These are phyloP conservation scores for Hydrotaea diabolus DNA, from an alignment of 2,888 invertebrate genomes.

Conservation along the genomic window DNA sequence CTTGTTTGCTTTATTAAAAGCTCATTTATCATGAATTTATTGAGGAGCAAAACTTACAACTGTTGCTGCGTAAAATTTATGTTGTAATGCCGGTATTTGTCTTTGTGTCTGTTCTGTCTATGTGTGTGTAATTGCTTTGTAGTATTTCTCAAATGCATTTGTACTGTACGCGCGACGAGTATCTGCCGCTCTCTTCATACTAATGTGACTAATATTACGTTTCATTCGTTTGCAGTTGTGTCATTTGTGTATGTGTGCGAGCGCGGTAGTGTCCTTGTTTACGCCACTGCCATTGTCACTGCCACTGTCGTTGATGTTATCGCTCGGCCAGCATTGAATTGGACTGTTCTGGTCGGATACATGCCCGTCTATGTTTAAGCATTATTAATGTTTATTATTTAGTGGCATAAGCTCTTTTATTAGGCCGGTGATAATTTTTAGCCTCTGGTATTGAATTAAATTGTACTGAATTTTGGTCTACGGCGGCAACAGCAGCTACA, in stretches of 20 bases:
- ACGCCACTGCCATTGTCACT: background rate
- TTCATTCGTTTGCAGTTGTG: background rate
- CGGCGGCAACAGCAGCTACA: background rate
- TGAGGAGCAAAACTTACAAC: constrained; percentile 29
- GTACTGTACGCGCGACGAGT: background rate
- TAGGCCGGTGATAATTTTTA: constrained; percentile 51
- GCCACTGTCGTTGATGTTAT: background rate
- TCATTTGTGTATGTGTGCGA: background rate
- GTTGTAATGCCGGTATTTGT: background rate
- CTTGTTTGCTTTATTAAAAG: constrained; percentile 41
- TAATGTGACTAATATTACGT: background rate
- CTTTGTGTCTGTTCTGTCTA: background rate
- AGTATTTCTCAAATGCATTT: background rate
- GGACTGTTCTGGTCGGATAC: background rate
- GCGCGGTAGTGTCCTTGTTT: background rate
- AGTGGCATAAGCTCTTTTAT: constrained; percentile 44
- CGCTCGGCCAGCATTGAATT: background rate
- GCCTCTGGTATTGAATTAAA: constrained; percentile 47
- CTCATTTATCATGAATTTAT: constrained; percentile 40
- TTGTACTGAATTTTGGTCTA: background rate
- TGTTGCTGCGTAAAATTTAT: constrained; percentile 27
- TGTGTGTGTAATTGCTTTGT: background rate
- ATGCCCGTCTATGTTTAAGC: background rate
- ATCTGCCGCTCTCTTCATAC: background rate
- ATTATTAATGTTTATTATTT: constrained; percentile 44